Conservation (phyloP, 1,140 invertebrate genomes). For the Zophobas morio region DNA sequence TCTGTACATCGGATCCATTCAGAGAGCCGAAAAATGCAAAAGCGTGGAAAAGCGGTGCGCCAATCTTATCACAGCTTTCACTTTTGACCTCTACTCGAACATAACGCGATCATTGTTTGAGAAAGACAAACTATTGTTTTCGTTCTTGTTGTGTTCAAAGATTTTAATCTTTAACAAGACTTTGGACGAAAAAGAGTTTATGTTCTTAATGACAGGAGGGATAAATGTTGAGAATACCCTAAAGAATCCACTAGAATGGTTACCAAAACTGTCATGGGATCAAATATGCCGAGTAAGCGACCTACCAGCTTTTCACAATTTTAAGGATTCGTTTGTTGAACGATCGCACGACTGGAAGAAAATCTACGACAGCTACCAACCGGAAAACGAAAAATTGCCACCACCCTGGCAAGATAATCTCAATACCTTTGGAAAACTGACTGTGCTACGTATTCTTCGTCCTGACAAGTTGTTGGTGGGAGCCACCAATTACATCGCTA, state of each 20-base stretch:
- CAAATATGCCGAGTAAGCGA: constrained; percentile 85
- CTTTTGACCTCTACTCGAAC: constrained; percentile 90
- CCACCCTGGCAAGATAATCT: constrained; percentile 77
- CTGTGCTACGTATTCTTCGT: constrained; percentile 84
- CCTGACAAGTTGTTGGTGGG: constrained; percentile 85
- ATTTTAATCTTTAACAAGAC: constrained; percentile 78
- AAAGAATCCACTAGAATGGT: constrained; percentile 84
- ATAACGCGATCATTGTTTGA: constrained; percentile 91
- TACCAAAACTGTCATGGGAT: constrained; percentile 86
- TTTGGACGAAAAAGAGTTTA: constrained; percentile 81
- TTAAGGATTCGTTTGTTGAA: constrained; percentile 71
- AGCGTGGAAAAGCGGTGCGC: constrained; percentile 80
- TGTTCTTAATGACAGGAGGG: constrained; percentile 89
- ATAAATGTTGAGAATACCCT: constrained; percentile 80
- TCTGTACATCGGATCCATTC: constrained; percentile 90
- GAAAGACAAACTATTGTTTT: constrained; percentile 95
- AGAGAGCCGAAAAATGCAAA: constrained; percentile 88
- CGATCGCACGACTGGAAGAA: constrained; percentile 78
- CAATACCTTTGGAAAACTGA: constrained; percentile 83
- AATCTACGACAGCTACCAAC: constrained; percentile 79
- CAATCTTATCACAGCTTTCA: constrained; percentile 88
- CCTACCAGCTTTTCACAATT: constrained; percentile 74
- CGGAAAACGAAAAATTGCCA: constrained; percentile 71
- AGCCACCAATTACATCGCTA: constrained; percentile 77
- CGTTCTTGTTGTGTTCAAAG: constrained; percentile 89